These are phyloP conservation scores for Coecobrya sp. DNA, from an alignment of 2,888 invertebrate species.

Conservation along the genomic window DNA sequence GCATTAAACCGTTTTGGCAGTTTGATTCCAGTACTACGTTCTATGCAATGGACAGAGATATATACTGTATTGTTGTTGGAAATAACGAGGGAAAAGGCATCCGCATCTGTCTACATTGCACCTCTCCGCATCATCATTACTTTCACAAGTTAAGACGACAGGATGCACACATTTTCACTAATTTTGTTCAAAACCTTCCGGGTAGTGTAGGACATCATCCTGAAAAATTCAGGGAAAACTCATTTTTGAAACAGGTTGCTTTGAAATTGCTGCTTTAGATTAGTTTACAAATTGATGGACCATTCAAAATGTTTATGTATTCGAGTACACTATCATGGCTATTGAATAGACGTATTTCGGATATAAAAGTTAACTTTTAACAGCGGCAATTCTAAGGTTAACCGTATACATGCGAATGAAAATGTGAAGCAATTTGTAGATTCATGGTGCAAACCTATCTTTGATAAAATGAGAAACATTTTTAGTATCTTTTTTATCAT, in stretches of 20 bases:
- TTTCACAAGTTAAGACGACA: not conserved
- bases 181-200: not conserved
- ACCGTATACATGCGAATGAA: conserved; percentile 53
- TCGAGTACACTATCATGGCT: not conserved
- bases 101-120: not conserved
- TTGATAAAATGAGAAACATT: conserved; percentile 75
- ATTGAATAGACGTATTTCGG: not conserved
- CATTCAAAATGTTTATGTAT: conserved; percentile 61
- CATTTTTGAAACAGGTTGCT: conserved; percentile 10
- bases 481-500: conserved; percentile 77
- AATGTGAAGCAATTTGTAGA: conserved; percentile 35
- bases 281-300: conserved; percentile 71
- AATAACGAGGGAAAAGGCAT: not conserved
- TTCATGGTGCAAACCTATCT: conserved; percentile 14
- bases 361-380: conserved; percentile 43
- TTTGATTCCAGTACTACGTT: not conserved
- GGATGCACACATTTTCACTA: not conserved
- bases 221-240: conserved; percentile 18
- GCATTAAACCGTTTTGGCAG: conserved; percentile 48
- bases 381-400: conserved; percentile 1
- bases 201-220: not conserved
- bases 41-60: not conserved
- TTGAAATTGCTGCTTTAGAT: conserved; percentile 47
- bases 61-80: not conserved
- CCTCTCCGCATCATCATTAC: not conserved